Evolutionary conservation across 2,797 vertebrate species (phyloP).

Genomic region (Pipistrellus pygmaeus): DNA sequence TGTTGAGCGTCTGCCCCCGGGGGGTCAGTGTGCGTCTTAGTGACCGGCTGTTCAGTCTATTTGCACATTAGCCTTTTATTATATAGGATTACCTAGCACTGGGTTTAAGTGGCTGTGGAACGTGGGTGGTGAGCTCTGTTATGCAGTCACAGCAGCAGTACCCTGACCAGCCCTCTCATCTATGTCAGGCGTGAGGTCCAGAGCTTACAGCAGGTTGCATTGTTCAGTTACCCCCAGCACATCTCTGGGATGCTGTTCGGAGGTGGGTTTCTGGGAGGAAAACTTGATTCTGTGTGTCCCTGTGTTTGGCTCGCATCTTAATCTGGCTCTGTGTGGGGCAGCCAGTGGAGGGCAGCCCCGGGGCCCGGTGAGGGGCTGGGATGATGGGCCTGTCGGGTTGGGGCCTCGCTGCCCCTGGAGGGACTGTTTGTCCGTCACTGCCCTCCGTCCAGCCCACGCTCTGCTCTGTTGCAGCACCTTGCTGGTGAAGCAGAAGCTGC

Average conservation of each 20-base stretch:
- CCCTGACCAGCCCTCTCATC: neutral
- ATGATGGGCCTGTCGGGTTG: neutral
- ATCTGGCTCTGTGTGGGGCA: neutral
- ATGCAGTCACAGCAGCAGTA: neutral
- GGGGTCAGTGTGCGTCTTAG: too few species aligned
- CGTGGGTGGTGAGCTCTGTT: neutral
- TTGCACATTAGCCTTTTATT: too few species aligned
- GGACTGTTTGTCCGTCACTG: neutral
- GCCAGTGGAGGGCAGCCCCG: neutral
- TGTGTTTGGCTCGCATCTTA: neutral
- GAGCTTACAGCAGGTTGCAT: neutral
- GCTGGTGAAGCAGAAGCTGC: slow-evolving; percentile 98
- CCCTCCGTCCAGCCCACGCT: neutral
- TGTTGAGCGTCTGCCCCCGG: too few species aligned
- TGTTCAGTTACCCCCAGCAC: neutral
- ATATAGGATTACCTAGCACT: neutral
- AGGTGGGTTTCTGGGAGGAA: slow-evolving; percentile 13
- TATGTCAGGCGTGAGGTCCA: neutral
- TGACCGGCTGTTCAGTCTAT: too few species aligned
- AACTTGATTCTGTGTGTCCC: neutral
- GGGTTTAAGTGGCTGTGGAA: neutral
- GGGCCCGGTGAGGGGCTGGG: neutral
- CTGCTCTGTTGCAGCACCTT: slow-evolving; percentile 91
- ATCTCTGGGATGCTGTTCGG: neutral
- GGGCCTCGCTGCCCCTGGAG: neutral